Evolutionary conservation across 2,888 invertebrate species (phyloP).

Genomic region (Xylophagus ater): DNA sequence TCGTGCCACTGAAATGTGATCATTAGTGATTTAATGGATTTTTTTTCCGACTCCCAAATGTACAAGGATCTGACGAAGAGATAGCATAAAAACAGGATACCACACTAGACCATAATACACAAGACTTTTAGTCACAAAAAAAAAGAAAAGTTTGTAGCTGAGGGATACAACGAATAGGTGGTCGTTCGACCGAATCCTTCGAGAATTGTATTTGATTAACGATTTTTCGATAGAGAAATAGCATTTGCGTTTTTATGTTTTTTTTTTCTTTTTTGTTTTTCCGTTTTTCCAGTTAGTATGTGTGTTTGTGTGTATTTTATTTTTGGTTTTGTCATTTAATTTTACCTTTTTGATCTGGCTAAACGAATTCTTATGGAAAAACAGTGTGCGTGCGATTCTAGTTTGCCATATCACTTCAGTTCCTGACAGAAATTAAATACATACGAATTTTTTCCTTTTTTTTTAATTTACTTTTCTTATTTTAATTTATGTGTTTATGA

Average conservation of each 20-base stretch:
- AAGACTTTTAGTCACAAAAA: not conserved
- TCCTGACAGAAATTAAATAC: no score
- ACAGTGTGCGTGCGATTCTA: no score
- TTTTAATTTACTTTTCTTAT: no score
- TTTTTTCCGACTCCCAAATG: not conserved
- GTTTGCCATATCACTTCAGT: no score
- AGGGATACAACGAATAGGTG: not conserved
- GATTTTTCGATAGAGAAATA: not conserved
- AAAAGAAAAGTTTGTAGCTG: not conserved
- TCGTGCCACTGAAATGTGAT: not conserved
- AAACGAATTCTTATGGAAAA: no score
- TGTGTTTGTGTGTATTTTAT: not conserved
- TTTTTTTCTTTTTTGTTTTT: no score
- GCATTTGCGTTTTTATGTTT: no score
- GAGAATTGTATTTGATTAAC: not conserved
- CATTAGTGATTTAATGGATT: slow-evolving; percentile 2
- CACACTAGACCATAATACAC: not conserved
- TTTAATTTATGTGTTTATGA: no score
- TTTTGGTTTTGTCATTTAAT: not conserved
- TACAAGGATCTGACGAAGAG: not conserved
- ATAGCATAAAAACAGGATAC: not conserved
- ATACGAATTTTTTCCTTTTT: no score
- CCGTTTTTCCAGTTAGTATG: not conserved
- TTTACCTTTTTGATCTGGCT: not conserved
- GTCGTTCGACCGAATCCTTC: not conserved